Percentiles rank a stretch among this genome's conserved stretches.
These are phyloP conservation scores for Osmerus eperlanus DNA, from an alignment of 2,113 vertebrate species.

Conservation along the genomic window DNA sequence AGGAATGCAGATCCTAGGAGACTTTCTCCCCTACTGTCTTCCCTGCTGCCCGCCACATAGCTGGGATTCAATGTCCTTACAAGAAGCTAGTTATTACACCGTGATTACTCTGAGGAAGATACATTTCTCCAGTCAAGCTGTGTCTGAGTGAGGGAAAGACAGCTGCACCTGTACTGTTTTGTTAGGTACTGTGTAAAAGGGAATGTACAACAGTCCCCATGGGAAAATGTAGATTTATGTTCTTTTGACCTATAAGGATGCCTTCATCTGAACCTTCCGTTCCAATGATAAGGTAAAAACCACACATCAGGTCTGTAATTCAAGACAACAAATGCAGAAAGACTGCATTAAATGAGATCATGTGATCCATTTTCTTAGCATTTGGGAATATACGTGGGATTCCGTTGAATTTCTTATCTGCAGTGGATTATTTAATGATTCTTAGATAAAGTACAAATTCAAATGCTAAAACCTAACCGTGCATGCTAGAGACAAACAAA, in stretches of 20 bases:
- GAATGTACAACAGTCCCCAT: conserved; percentile 12
- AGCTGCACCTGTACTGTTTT: not conserved
- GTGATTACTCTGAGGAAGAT: not conserved
- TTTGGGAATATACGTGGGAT: conserved; percentile 40
- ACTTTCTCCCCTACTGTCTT: conserved; percentile 31
- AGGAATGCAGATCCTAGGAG: conserved; percentile 43
- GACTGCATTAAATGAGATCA: not conserved
- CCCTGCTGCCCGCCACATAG: conserved; percentile 12
- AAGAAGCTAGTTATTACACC: conserved; percentile 13
- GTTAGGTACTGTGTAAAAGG: conserved; percentile 10
- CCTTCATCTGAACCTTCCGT: conserved; percentile 5
- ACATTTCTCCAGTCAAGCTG: conserved; percentile 21
- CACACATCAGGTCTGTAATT: conserved; percentile 19
- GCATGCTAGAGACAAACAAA: conserved; percentile 42
- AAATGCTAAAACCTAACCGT: not conserved
- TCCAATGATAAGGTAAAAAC: conserved; percentile 10
- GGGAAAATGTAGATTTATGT: conserved; percentile 2
- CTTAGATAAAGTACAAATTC: conserved; percentile 41
- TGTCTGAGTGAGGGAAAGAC: conserved; percentile 11
- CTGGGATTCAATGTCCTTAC: conserved; percentile 14
- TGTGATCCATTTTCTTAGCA: conserved; percentile 17
- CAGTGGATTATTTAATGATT: conserved; percentile 13
- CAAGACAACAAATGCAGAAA: not conserved
- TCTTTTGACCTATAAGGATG: conserved; percentile 16
- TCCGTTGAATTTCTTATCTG: conserved; percentile 38